phyloP scores from a whole-genome alignment of 2,888 invertebrate genomes.

The Lutraria lutraria region DNA sequence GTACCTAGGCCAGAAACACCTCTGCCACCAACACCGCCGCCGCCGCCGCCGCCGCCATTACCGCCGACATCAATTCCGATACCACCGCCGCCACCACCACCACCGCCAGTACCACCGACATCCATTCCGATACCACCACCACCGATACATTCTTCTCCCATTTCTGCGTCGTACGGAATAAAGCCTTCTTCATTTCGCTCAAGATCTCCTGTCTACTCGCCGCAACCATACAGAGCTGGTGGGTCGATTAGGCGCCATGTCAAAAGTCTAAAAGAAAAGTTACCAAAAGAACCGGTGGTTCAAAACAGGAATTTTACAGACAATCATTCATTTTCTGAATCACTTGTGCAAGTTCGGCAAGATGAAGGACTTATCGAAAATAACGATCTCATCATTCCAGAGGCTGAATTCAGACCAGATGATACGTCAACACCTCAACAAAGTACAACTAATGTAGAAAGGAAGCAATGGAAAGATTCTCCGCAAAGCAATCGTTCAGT shows the following conservation, averaged over 20 bases:
- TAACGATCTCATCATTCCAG: neutral
- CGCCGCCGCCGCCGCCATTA: neutral
- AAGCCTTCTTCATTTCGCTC: neutral
- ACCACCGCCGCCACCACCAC: neutral
- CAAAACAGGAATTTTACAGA: neutral
- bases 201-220: neutral
- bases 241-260: neutral
- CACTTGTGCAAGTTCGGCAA: neutral
- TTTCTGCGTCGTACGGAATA: neutral
- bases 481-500: constrained; percentile 15
- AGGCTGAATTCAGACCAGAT: constrained; percentile 6
- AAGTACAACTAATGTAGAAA: constrained; percentile 8
- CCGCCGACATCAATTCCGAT: neutral
- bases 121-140: neutral
- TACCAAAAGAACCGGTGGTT: neutral
- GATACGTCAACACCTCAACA: constrained; percentile 35
- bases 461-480: neutral
- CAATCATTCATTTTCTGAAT: neutral
- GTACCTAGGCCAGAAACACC: neutral
- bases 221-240: neutral
- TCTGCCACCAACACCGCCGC: neutral
- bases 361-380: neutral
- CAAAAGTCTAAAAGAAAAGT: neutral
- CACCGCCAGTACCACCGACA: neutral
- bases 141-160: neutral